Evolutionary conservation across 2,113 vertebrate species (phyloP), one percentile per base, ranked within the genome.

Genomic region (Perca schrenkii): DNA sequence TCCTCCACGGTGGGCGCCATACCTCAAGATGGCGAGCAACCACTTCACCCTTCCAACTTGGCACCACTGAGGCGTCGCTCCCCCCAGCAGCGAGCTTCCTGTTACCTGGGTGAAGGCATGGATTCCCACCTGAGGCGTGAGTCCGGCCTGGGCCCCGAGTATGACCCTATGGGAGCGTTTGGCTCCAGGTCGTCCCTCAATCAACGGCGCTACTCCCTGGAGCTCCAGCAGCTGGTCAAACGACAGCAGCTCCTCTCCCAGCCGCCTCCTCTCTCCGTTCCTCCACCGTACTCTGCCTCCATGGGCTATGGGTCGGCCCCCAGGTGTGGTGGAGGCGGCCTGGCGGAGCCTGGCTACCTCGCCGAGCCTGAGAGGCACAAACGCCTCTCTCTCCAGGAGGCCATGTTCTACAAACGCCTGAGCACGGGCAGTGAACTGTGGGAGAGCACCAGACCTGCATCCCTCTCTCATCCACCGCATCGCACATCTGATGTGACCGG

Each of bases 361-460:
- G 83, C 94, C 0, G 94, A 96, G 82, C 92, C 87, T 0, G 97
- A 97, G 90, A 92, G 94, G 58, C 95, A 96, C 91, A 96, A 96
- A 47, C 95, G 95, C 12, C 79, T 95, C 61, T 96, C 95, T 8
- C 91, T 96, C 2, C 95, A 96, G 83, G 95, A 96, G 90, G 92
- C 94, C 7, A 83, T 95, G 75, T 93, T 96, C 73, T 96, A 94
- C 93, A 96, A 95, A 67, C 93, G 95, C 22, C 86, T 94, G 79
- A 95, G 95, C 83, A 92, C 94, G 0, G 95, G 95, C 16, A 88
- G 95, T 0, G 95, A 96, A n/a, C 83, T 91, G n/a, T 96, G 94
- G 95, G 95, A 96, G 84, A 91, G 73, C 80, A 49, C 81, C 69
- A 73, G 95, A 77, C 95, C 95, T 0, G 94, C 94, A 0, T 95